phyloP scores from a whole-genome alignment of 2,113 vertebrate species.

The Cacatua alba region DNA sequence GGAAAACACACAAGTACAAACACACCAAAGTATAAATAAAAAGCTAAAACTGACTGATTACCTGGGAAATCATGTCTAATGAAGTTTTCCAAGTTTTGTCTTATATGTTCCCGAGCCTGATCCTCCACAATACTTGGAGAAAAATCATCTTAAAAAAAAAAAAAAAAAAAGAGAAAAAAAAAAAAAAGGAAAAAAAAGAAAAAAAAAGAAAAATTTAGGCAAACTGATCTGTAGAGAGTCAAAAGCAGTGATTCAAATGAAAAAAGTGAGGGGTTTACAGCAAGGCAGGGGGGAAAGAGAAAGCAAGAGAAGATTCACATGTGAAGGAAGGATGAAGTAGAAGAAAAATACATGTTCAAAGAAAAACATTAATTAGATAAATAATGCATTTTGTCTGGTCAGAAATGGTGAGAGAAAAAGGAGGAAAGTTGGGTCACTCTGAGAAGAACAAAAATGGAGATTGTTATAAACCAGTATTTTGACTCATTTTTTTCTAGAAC shows the following conservation, averaged over 20 bases:
- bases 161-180: background rate
- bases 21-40: background rate
- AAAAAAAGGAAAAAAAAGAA: too few relatives aligned
- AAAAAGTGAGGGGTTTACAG: background rate
- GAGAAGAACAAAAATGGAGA: slow-evolving; percentile 45
- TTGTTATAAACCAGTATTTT: slow-evolving; percentile 5
- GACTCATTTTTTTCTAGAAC: background rate
- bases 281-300: background rate
- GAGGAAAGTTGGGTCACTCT: slow-evolving; percentile 48
- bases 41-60: slow-evolving; percentile 50
- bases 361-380: slow-evolving; percentile 61
- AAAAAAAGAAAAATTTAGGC: background rate
- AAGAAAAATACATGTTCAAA: slow-evolving; percentile 54
- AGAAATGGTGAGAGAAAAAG: slow-evolving; percentile 38
- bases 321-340: slow-evolving; percentile 38
- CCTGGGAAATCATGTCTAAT: slow-evolving; percentile 87
- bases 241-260: background rate
- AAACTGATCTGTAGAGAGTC: background rate
- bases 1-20: background rate
- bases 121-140: slow-evolving; percentile 84
- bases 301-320: background rate
- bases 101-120: slow-evolving; percentile 86
- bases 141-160: slow-evolving; percentile 83
- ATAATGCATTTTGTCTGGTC: slow-evolving; percentile 52
- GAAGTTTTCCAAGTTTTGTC: slow-evolving; percentile 86